phyloP scores from a whole-genome alignment of 2,113 vertebrate species.

The Dolichotis patagonum region DNA sequence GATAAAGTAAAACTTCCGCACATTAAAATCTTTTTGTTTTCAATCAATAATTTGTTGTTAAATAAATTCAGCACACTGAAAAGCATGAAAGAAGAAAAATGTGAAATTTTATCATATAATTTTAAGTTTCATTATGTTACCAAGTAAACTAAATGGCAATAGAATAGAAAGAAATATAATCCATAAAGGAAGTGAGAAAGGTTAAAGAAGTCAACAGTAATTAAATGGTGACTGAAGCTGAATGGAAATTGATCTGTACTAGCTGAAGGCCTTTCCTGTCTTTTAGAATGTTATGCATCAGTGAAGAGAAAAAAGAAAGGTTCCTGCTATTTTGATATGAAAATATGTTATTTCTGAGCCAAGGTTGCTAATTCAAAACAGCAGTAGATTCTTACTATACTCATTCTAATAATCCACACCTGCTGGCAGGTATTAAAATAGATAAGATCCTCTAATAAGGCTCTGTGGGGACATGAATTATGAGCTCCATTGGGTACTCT shows the following conservation, averaged over 20 bases:
- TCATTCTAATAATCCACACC: constrained; percentile 76
- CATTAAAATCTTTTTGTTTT: constrained; percentile 78
- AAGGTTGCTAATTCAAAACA: constrained; percentile 82
- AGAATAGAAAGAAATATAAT: constrained; percentile 84
- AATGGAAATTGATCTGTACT: constrained; percentile 86
- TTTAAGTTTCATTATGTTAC: constrained; percentile 85
- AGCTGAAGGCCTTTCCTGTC: constrained; percentile 87
- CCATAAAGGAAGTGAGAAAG: constrained; percentile 85
- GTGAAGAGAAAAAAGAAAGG: constrained; percentile 83
- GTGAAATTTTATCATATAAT: constrained; percentile 80
- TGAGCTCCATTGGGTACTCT: background rate
- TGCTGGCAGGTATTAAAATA: constrained; percentile 79
- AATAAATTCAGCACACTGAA: constrained; percentile 75
- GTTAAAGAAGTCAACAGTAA: constrained; percentile 88
- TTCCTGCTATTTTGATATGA: constrained; percentile 85
- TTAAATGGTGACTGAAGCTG: constrained; percentile 86
- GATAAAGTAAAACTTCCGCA: constrained; percentile 76
- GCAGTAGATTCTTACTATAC: constrained; percentile 74
- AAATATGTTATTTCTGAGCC: constrained; percentile 85
- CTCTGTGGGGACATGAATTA: background rate
- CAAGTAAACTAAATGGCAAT: constrained; percentile 81
- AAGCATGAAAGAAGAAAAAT: constrained; percentile 78
- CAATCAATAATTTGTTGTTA: constrained; percentile 76
- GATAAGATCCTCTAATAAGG: constrained; percentile 81
- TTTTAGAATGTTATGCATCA: constrained; percentile 84